phyloP scores from a whole-genome alignment of 1,140 invertebrate genomes.

The Temnothorax longispinosus region DNA sequence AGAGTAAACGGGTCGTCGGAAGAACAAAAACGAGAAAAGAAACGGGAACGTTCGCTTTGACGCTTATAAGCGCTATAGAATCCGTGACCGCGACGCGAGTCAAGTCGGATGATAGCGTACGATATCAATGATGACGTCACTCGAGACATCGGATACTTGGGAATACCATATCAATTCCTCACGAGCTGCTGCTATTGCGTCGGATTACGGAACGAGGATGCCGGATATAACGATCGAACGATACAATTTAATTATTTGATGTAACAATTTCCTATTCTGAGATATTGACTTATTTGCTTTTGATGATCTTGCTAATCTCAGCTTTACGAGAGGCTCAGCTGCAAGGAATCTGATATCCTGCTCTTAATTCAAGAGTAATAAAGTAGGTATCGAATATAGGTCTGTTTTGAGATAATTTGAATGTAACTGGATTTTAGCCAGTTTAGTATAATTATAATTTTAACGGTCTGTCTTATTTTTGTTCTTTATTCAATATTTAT shows the following conservation, averaged over 20 bases:
- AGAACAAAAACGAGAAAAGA: slow-evolving; percentile 46
- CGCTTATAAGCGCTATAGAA: not conserved
- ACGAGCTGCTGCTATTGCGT: not conserved
- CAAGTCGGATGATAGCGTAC: not conserved
- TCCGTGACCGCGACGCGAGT: not conserved
- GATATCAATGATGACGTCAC: slow-evolving; percentile 1
- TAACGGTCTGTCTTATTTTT: not conserved
- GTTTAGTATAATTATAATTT: not conserved
- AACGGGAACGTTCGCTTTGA: slow-evolving; percentile 57
- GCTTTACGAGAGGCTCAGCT: not conserved
- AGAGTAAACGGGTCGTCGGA: not conserved
- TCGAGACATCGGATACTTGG: not conserved
- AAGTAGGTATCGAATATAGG: not conserved
- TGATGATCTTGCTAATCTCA: not conserved
- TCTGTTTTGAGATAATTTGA: not conserved
- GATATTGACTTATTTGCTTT: not conserved
- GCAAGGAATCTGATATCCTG: not conserved
- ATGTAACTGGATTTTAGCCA: not conserved
- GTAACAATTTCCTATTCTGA: not conserved
- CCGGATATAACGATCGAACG: not conserved
- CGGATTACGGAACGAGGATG: not conserved
- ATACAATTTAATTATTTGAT: not conserved
- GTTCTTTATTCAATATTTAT: not conserved
- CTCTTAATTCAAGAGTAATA: not conserved
- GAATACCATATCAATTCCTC: not conserved